These are phyloP conservation scores for Caiman crocodilus DNA, from an alignment of 2,797 vertebrate species.

Conservation along the genomic window DNA sequence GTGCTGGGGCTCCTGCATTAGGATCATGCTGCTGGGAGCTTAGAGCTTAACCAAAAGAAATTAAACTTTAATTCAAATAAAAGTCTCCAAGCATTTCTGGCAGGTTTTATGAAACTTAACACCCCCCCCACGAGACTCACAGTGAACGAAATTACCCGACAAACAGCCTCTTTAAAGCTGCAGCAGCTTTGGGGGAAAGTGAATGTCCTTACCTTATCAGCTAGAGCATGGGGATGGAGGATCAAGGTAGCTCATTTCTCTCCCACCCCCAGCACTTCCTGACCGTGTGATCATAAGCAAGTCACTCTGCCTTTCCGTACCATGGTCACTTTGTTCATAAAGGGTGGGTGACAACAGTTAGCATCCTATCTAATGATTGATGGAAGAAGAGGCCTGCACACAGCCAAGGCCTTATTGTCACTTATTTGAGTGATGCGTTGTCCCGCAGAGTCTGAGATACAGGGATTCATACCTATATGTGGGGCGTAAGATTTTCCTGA, in stretches of 20 bases:
- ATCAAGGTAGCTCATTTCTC: neutral
- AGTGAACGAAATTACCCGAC: too few relatives aligned
- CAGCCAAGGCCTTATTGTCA: neutral
- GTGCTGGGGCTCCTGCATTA: neutral
- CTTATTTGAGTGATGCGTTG: neutral
- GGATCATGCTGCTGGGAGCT: neutral
- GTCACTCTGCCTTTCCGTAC: neutral
- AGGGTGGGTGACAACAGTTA: neutral
- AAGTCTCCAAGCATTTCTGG: neutral
- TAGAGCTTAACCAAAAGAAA: neutral
- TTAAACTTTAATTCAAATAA: neutral
- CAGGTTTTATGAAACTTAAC: neutral
- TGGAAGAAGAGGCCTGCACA: neutral
- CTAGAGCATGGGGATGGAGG: neutral
- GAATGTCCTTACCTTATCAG: neutral
- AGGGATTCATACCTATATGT: neutral
- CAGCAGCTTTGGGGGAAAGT: neutral
- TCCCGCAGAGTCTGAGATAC: neutral
- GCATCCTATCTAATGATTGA: neutral
- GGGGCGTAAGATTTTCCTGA: neutral
- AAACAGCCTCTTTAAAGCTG: neutral
- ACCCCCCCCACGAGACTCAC: neutral
- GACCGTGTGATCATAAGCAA: neutral
- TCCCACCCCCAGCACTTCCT: neutral
- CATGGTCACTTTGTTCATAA: neutral